These are phyloP conservation scores for Hypotaenidia philippensis DNA, from an alignment of 2,797 vertebrate genomes.

Conservation along the genomic window DNA sequence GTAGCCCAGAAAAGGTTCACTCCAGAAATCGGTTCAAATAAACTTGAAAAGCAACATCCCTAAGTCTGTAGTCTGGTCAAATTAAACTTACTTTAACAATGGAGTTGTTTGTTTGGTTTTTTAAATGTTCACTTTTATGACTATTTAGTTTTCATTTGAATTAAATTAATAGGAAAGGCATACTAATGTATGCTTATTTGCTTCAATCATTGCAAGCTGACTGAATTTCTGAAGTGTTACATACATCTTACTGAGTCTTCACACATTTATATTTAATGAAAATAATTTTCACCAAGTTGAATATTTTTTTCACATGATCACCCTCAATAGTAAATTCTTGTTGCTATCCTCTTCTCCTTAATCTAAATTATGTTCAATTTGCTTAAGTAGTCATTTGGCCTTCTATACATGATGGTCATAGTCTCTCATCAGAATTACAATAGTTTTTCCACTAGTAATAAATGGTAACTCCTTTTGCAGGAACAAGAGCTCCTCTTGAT, in stretches of 20 bases:
- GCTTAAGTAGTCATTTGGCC: neutral
- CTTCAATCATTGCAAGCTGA: neutral
- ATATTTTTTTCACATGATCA: neutral
- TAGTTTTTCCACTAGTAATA: neutral
- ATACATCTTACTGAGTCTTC: neutral
- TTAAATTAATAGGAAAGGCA: neutral
- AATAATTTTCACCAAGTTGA: neutral
- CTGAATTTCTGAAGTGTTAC: neutral
- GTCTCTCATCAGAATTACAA: neutral
- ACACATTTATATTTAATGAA: slow-evolving; percentile 9
- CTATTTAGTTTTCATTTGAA: neutral
- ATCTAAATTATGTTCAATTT: neutral
- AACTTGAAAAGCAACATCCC: neutral
- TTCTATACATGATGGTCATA: neutral
- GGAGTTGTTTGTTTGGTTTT: neutral
- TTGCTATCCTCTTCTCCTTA: neutral
- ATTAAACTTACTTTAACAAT: neutral
- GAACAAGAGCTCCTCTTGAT: neutral
- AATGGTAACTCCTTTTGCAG: neutral
- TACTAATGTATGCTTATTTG: neutral
- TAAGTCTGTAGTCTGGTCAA: neutral
- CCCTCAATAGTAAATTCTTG: neutral
- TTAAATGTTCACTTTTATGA: neutral
- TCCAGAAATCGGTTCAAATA: neutral
- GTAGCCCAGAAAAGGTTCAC: neutral